Base-by-base conservation (phyloP, 2,888 invertebrate species). In the Epinotia ramella region DNA sequence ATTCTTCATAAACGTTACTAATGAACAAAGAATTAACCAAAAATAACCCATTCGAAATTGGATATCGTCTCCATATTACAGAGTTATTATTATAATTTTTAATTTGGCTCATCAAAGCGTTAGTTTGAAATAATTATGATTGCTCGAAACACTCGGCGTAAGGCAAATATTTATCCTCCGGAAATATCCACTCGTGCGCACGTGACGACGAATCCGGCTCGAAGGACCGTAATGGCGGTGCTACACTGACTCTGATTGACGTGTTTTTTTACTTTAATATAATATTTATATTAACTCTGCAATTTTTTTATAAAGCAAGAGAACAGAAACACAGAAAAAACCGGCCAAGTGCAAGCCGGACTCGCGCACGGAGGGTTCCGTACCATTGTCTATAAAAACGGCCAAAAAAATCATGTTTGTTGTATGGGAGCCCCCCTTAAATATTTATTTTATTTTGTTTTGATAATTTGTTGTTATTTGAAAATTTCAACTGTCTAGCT, bases 81-180 rank as follows among this genome's bases (percentile, higher is more conserved):
- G 13, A 44, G 16, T 16, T 59, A 53, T 66, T 33, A 53, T 46
- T 69, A 69, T 69, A 46, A 11, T 3, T 60, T 53, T 75, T 64
- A 28, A 44, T 69, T 65, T 49, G 46, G 40, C n/a, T 40, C 73
- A 69, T 69, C 74, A 72, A 76, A 76, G 76, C 74, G 49, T 60
- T 11, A 65, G 60, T 71, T 71, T 53, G 40, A 71, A 66, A 65
- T 70, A 75, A 71, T 70, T 60, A 75, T 65, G 65, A 24, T 24
- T 70, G 60, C 65, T 18, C 59, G 28, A 75, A 74, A 53, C 57
- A 44, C 53, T 70, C 49, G 16, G 18, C 24, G 60, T 40, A 65
- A 59, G 12, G 49, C 60, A 75, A 75, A 75, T 71, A 66, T 75
- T 75, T 75, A 40, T 65, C n/a, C 49, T 24, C 46, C 59, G 69